Conservation (phyloP, 2,888 invertebrate genomes). For the Mechanitis messenoides region DNA sequence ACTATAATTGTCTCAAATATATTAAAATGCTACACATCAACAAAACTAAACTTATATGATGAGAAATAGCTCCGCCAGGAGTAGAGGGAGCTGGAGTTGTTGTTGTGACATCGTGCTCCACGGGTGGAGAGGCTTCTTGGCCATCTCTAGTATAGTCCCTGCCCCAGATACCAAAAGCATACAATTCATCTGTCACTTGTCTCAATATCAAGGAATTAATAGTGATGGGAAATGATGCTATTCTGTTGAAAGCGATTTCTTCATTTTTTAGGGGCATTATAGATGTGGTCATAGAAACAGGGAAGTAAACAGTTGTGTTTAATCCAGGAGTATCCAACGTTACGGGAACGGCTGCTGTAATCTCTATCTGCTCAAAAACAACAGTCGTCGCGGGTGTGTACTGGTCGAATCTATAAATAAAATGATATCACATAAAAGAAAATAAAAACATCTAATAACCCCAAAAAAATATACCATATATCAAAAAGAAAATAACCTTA, state of each 20-base stretch:
- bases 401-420: constrained; percentile 55
- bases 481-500: too few species aligned
- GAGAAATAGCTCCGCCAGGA: constrained; percentile 2
- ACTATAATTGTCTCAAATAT: neutral
- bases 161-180: constrained; percentile 74
- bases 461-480: too few species aligned
- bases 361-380: constrained; percentile 62
- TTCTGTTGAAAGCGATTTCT: constrained; percentile 44
- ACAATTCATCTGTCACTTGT: constrained; percentile 47
- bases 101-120: constrained; percentile 10
- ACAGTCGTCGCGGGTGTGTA: constrained; percentile 58
- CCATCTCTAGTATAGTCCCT: constrained; percentile 67
- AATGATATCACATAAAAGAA: constrained; percentile 3
- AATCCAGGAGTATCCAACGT: constrained; percentile 41
- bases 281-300: constrained; percentile 65
- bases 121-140: constrained; percentile 42
- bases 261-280: constrained; percentile 67
- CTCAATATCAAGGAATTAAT: constrained; percentile 40
- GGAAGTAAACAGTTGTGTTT: constrained; percentile 59
- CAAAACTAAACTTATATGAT: constrained; percentile 10
- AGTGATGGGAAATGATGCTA: constrained; percentile 28
- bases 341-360: constrained; percentile 61
- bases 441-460: too few species aligned
- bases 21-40: constrained; percentile 5
- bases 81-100: constrained; percentile 7